Base-by-base conservation (phyloP, 2,888 invertebrate species). In the Cordilura impudica region DNA sequence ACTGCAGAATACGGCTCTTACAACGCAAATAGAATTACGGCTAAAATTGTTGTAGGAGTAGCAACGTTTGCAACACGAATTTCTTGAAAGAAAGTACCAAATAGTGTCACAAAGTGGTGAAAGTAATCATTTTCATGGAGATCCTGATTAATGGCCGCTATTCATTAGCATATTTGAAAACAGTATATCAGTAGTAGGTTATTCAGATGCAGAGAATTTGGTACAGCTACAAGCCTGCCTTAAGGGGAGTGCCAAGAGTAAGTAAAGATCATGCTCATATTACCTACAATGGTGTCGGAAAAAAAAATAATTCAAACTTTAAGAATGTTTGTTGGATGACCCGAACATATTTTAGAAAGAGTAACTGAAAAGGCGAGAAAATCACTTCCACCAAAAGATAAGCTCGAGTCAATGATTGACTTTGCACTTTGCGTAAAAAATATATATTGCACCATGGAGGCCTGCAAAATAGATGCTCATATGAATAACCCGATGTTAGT, bases 151-250 rank as follows among this genome's bases (percentile, higher is more conserved):
- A 18, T 69, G 69, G 39, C 49, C 47, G 10, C 8, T 69, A 4
- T 69, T 69, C 16, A 23, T 58, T 8, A 69, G 69, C 23, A 23
- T 0, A 2, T 69, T 58, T 10, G 21, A 69, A 58, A 58, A 2
- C 1, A 69, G 58, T 7, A 49, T 63, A 7, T 7, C 35, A 1
- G 6, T 73, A 0, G 75, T 77, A 1, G 73, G 73, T 4, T 77
- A 70, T 23, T 53, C 73, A 0, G 12, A 77, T 51, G 70, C 56
- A 1, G 81, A 77, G 39, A 73, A 81, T 47, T 60, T 77, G 12
- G 56, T 74, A 2, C 51, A 77, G 10, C 29, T 71, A 5, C 77
- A 81, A 14, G 8, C 45, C 1, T 67, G 70, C n/a, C 61, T 77
- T 3, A 67, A 76, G 14, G 76, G 72, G 2, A 76, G 35, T 26